phyloP scores from a whole-genome alignment of 30 jellyfish, hydroid and myxozoan species.

The Turritopsis rubra region DNA sequence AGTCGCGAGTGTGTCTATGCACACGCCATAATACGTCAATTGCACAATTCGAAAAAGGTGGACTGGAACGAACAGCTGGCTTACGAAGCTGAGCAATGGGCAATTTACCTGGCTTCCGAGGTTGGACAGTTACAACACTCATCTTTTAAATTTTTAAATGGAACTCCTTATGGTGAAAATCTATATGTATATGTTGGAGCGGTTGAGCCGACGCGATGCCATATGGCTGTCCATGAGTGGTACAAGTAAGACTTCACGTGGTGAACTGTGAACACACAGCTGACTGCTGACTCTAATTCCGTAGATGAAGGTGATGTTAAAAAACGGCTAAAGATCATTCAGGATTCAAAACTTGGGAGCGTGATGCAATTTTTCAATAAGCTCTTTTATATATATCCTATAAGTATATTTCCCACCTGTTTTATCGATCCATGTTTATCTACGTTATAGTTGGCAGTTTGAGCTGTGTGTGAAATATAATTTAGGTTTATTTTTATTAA shows the following conservation, averaged over 20 bases:
- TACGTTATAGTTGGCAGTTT: not conserved
- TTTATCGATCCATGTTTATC: too few relatives aligned
- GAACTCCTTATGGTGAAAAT: conserved; percentile 5
- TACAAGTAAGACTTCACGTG: not conserved
- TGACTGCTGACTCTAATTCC: not conserved
- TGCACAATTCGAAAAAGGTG: conserved; percentile 4
- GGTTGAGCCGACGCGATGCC: not conserved
- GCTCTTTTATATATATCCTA: too few relatives aligned
- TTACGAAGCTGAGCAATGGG: conserved; percentile 22
- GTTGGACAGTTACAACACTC: conserved; percentile 1
- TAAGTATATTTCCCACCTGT: not conserved
- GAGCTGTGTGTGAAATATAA: too few relatives aligned
- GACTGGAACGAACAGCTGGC: conserved; percentile 25
- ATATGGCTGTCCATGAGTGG: conserved; percentile 2
- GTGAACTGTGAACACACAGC: not conserved
- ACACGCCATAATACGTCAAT: conserved; percentile 3
- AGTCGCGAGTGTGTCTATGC: conserved; percentile 8
- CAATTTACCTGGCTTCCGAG: conserved; percentile 5
- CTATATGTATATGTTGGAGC: not conserved
- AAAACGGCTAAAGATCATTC: too few relatives aligned
- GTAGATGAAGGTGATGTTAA: too few relatives aligned
- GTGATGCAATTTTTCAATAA: too few relatives aligned
- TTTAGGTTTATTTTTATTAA: too few relatives aligned
- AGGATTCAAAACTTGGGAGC: too few relatives aligned
- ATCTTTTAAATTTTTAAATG: not conserved